A percentile compares a stretch with the other conserved stretches of the same genome.
Evolutionary conservation across 2,888 invertebrate species (phyloP).

Genomic region (Pollenia griseotomentosa): DNA sequence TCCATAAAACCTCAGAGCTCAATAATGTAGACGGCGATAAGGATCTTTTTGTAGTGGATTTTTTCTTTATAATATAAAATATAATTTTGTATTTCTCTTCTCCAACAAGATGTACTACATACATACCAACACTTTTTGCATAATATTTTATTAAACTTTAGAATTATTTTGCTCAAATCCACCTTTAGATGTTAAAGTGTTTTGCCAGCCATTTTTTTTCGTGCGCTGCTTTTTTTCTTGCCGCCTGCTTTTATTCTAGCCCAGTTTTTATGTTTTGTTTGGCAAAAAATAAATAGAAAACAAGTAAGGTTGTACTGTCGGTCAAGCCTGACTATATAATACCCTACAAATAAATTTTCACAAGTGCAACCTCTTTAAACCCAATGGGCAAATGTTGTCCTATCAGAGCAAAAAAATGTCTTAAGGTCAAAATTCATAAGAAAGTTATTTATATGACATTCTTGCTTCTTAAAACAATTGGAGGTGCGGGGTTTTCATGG

Average conservation of each 20-base stretch:
- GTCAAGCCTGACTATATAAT: no score
- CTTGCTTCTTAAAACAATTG: no score
- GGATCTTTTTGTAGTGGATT: not conserved
- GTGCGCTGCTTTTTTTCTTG: not conserved
- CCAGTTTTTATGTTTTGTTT: not conserved
- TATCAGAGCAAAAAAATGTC: no score
- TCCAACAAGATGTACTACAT: not conserved
- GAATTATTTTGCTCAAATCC: slow-evolving; percentile 2
- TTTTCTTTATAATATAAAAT: not conserved
- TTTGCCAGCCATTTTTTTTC: not conserved
- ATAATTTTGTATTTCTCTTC: not conserved
- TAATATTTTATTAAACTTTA: slow-evolving; percentile 4
- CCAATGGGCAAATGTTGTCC: no score
- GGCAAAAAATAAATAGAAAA: no score
- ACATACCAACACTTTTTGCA: not conserved
- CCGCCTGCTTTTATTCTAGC: not conserved
- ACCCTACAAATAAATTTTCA: no score
- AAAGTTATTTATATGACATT: no score
- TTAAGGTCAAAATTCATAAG: no score
- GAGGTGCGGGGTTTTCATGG: no score
- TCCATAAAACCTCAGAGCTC: not conserved
- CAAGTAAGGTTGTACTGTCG: no score
- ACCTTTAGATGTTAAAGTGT: slow-evolving; percentile 28
- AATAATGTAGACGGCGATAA: not conserved
- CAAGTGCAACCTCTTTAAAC: no score